phyloP scores from a whole-genome alignment of 1,140 invertebrate genomes.

The Lordiphosa stackelbergi region DNA sequence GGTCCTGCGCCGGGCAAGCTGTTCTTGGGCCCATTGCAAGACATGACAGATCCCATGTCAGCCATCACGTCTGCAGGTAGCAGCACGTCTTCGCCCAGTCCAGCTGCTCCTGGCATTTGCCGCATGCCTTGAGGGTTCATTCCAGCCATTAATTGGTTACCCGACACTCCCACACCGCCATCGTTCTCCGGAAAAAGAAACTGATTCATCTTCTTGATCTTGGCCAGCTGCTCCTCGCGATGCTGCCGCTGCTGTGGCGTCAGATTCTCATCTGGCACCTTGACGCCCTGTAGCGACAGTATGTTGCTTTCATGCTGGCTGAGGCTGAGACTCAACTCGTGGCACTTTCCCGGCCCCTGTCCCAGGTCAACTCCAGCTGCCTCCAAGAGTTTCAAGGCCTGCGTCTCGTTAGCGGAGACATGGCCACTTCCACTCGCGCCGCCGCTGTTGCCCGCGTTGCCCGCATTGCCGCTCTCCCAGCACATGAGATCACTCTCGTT shows the following conservation, averaged over 20 bases:
- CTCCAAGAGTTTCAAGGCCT: constrained; percentile 54
- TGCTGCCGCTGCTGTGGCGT: constrained; percentile 97
- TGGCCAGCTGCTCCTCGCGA: constrained; percentile 93
- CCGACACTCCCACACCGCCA: constrained; percentile 7
- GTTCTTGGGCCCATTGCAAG: constrained; percentile 39
- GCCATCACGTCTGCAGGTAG: constrained; percentile 43
- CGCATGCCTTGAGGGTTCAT: constrained; percentile 42
- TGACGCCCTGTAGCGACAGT: constrained; percentile 85
- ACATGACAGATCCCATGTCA: constrained; percentile 51
- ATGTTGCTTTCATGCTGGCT: constrained; percentile 68
- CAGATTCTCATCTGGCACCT: constrained; percentile 96
- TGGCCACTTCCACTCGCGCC: not conserved
- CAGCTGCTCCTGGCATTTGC: constrained; percentile 25
- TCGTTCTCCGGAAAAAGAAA: constrained; percentile 90
- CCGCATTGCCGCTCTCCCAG: constrained; percentile 48
- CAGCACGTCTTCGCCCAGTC: constrained; percentile 37
- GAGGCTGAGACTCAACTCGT: constrained; percentile 23
- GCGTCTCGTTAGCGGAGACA: constrained; percentile 27
- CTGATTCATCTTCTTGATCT: constrained; percentile 93
- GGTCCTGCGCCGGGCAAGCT: constrained; percentile 23
- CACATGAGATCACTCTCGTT: constrained; percentile 68
- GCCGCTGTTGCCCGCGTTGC: not conserved
- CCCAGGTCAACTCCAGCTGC: constrained; percentile 51
- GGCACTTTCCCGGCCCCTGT: constrained; percentile 29
- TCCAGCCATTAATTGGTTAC: not conserved